Conservation (phyloP, 2,888 invertebrate species). For the Nemurella pictetii region DNA sequence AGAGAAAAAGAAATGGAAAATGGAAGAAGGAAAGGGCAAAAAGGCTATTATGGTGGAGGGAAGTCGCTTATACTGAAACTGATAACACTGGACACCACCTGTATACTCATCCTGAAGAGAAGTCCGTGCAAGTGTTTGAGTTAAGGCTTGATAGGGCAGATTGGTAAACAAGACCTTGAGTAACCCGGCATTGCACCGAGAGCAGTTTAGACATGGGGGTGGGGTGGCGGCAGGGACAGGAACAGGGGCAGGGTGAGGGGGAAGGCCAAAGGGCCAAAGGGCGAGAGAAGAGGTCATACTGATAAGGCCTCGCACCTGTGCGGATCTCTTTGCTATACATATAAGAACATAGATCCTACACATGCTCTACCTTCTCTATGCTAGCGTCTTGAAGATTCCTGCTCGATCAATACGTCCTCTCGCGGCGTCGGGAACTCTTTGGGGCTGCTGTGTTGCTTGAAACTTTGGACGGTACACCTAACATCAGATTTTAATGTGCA, state of each 20-base stretch:
- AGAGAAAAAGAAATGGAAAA: not conserved
- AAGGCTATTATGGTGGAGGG: not conserved
- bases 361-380: not conserved
- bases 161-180: not conserved
- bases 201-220: too few relatives aligned
- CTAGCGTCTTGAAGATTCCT: not conserved
- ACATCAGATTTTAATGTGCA: not conserved
- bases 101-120: not conserved
- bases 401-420: slow-evolving; percentile 21
- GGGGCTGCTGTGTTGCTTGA: not conserved
- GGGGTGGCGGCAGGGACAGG: too few relatives aligned
- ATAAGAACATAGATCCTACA: slow-evolving; percentile 18
- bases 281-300: slow-evolving; percentile 1
- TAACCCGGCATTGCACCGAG: too few relatives aligned
- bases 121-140: not conserved
- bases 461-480: not conserved
- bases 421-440: not conserved
- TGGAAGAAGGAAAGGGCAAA: not conserved
- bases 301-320: not conserved
- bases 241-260: not conserved
- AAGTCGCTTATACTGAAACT: not conserved
- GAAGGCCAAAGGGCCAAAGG: not conserved
- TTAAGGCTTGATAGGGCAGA: not conserved
- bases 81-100: not conserved
- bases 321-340: slow-evolving; percentile 7